Base-by-base conservation (phyloP, 2,797 vertebrate species). In the Lophotriccus pileatus region DNA sequence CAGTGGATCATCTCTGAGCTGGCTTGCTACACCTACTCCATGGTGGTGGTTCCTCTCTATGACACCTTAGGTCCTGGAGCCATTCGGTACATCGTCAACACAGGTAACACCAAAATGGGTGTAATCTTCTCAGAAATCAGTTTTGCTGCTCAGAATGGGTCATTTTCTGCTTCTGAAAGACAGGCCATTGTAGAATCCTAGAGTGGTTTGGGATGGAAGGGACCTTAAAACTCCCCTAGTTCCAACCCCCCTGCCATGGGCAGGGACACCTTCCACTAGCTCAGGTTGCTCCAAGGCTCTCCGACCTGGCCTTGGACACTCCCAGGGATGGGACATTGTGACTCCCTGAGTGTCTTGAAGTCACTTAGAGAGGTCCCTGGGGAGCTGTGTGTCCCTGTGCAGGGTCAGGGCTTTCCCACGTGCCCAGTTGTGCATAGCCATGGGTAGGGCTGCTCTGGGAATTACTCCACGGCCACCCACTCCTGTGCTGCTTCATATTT, bases 1-100 rank as follows among this genome's bases (percentile, higher is more conserved):
- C 79, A 99, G 99, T 99, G 99, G 99, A 99, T 99, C 97, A 99
- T 99, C 94, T 98, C 99, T 0, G 99, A 99, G 96, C 97, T 99
- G 81, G 99, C 99, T 68, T 99, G 99, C 96, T 99, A 99, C 97
- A 99, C 99, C 3, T 99, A 99, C 96, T 99, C 99, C 77, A 99
- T 99, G 99, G 99, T 99, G 95, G 99, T 99, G 85, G 99, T 99
- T 77, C 99, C 99, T 0, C 98, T 99, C 30, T 99, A 99, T 19
- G 99, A 99, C 96, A 99, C 99, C 6, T 96, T 99, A 41, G 99
- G 99, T 32, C 98, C 98, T 10, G 99, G 99, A n/a, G 98, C 99
- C 79, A 99, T 99, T 96, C 98, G 98, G 78, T 99, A 99, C 97
- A 99, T 99, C 93, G 98, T 99, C 77, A 99, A 99, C 97, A 99